Base-by-base conservation (phyloP, 2,888 invertebrate genomes). In the Leistus spinibarbis region DNA sequence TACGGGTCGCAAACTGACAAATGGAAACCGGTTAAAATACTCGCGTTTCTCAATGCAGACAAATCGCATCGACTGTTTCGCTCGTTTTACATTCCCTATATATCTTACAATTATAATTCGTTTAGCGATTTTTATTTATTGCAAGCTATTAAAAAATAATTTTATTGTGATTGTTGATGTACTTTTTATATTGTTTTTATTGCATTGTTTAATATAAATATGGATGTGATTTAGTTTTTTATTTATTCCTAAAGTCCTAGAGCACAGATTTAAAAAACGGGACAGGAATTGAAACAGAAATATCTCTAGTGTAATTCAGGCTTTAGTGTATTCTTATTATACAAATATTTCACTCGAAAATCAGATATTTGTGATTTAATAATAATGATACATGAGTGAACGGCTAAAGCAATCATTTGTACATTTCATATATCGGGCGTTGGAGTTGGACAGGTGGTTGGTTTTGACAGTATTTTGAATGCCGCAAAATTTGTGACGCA, bases 61-160 rank as follows among this genome's bases (percentile, higher is more conserved):
- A 91, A 90, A 86, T 95, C 95, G 0, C 90, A 93, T 82, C 87
- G 87, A 79, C 85, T 96, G 69, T 92, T 94, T 80, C 88, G 97
- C 82, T 94, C 97, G 2, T 97, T 97, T 84, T 97, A 95, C 85
- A 88, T 97, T 83, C 97, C 97, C 64, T 90, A 91, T 81, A 79
- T 94, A 22, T 92, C 92, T 10, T 88, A 89, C 79, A 88, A 88
- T 79, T 90, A 90, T 82, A 90, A 91, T 68, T 88, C 88, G 16
- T 95, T 91, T 82, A 93, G 91, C 4, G 90, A 91, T 79, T 91
- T 95, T 81, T 93, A 92, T 86, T 87, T 96, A 76, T 86, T 95
- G 77, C 85, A 86, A 79, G 81, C 83, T 17, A 79, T 80, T 64
- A 85, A 82, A 79, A 77, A 81, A 54, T 81, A 80, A 53, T 63